Evolutionary conservation across 2,113 vertebrate genomes (phyloP).

Genomic region (Symphodus melops): DNA sequence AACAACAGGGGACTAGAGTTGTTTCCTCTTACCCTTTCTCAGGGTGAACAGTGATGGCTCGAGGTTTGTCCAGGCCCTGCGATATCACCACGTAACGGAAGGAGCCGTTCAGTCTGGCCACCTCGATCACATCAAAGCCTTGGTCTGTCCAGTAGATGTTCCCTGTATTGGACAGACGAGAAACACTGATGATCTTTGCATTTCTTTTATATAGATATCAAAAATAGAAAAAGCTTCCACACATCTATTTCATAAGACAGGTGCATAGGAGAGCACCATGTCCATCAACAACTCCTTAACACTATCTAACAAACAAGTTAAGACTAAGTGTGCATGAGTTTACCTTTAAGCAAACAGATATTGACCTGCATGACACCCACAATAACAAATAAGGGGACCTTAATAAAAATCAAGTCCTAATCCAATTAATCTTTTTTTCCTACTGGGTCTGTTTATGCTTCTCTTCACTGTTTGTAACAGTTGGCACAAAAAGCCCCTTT

Average conservation of each 20-base stretch:
- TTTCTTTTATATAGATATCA: too few species aligned
- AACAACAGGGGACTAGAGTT: conserved; percentile 7
- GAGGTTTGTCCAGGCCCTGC: conserved; percentile 95
- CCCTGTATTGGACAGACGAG: conserved; percentile 75
- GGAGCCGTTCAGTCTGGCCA: conserved; percentile 94
- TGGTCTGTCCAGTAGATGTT: conserved; percentile 99
- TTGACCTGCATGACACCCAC: neutral
- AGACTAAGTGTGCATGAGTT: too few species aligned
- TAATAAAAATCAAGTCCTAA: neutral
- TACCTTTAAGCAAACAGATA: neutral
- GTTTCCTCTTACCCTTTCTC: conserved; percentile 89
- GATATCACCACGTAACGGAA: conserved; percentile 98
- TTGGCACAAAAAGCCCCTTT: neutral
- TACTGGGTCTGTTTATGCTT: neutral
- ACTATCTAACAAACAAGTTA: too few species aligned
- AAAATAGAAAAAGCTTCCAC: too few species aligned
- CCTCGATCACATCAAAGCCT: conserved; percentile 97
- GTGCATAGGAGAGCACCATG: too few species aligned
- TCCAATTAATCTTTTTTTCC: neutral
- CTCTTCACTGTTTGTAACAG: neutral
- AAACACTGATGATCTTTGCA: neutral
- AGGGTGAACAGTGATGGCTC: conserved; percentile 95
- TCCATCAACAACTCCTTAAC: too few species aligned
- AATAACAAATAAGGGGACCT: neutral
- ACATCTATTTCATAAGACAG: too few species aligned